phyloP scores from a whole-genome alignment of 2,797 vertebrate species.

The Bryconaethiops microstoma region DNA sequence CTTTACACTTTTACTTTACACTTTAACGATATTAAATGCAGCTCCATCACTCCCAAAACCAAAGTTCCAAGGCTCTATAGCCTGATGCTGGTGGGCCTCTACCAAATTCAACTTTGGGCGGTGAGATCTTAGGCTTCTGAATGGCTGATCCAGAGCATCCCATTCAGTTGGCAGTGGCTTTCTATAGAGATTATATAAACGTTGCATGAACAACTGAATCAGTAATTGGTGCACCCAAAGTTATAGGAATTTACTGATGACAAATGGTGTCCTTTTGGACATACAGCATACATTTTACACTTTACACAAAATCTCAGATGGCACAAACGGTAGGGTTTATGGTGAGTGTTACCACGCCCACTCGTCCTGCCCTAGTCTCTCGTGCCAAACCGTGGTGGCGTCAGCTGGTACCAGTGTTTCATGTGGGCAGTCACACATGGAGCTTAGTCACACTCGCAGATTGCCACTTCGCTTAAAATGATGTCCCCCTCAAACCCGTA shows the following conservation, averaged over 20 bases:
- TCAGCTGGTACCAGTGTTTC: conserved; percentile 2
- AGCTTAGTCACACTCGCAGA: conserved; percentile 31
- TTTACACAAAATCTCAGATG: neutral
- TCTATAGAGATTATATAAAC: neutral
- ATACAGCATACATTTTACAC: neutral
- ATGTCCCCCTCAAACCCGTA: conserved; percentile 7
- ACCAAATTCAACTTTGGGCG: too few relatives aligned
- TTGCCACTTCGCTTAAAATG: conserved; percentile 13
- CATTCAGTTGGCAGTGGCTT: neutral
- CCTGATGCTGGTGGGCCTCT: neutral
- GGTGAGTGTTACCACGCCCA: neutral
- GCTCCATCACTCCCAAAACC: neutral
- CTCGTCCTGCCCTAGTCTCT: too few relatives aligned
- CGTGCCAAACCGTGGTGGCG: neutral
- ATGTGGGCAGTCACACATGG: conserved; percentile 14
- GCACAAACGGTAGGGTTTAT: too few relatives aligned
- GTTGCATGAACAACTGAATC: neutral
- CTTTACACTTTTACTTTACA: too few relatives aligned
- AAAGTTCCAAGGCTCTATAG: neutral
- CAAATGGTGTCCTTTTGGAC: neutral
- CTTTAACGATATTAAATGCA: neutral
- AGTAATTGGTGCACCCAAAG: neutral
- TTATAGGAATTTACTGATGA: neutral
- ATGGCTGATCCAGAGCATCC: neutral
- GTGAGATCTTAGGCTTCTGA: neutral